phyloP scores from a whole-genome alignment of 2,888 invertebrate genomes.

The Apodemia mormo region DNA sequence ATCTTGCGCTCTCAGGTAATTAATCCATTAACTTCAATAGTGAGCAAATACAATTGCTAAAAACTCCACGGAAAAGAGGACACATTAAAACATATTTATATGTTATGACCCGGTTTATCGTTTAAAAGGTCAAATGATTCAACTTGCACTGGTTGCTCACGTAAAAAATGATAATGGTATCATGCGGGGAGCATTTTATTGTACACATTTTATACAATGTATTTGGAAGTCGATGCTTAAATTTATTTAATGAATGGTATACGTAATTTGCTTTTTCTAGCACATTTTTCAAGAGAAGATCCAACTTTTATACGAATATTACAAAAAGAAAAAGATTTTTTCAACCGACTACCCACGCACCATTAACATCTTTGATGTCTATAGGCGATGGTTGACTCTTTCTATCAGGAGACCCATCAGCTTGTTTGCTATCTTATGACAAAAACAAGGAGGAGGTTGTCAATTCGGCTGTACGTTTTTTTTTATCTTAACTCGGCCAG shows the following conservation, averaged over 20 bases:
- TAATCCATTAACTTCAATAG: not conserved
- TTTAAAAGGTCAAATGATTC: slow-evolving; percentile 13
- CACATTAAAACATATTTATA: not conserved
- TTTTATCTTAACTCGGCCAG: too few relatives aligned
- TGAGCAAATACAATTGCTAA: not conserved
- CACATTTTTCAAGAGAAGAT: not conserved
- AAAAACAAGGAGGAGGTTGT: too few relatives aligned
- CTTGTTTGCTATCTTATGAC: too few relatives aligned
- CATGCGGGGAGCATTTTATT: slow-evolving; percentile 1
- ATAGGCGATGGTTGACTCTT: too few relatives aligned
- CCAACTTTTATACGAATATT: not conserved
- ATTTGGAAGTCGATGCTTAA: not conserved
- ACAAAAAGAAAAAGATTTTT: too few relatives aligned
- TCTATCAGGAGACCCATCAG: too few relatives aligned
- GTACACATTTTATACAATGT: slow-evolving; percentile 9
- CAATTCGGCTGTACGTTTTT: too few relatives aligned
- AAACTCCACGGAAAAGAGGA: not conserved
- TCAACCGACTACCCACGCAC: too few relatives aligned
- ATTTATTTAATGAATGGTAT: slow-evolving; percentile 1
- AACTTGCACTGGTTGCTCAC: slow-evolving; percentile 7
- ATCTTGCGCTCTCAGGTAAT: not conserved
- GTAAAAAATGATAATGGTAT: slow-evolving; percentile 12
- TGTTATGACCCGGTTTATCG: slow-evolving; percentile 12
- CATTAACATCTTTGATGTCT: too few relatives aligned
- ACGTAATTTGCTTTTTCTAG: not conserved